These are phyloP conservation scores for Mastigias papua DNA, from an alignment of 30 jellyfish, hydroid and myxozoan species.

Conservation along the genomic window DNA sequence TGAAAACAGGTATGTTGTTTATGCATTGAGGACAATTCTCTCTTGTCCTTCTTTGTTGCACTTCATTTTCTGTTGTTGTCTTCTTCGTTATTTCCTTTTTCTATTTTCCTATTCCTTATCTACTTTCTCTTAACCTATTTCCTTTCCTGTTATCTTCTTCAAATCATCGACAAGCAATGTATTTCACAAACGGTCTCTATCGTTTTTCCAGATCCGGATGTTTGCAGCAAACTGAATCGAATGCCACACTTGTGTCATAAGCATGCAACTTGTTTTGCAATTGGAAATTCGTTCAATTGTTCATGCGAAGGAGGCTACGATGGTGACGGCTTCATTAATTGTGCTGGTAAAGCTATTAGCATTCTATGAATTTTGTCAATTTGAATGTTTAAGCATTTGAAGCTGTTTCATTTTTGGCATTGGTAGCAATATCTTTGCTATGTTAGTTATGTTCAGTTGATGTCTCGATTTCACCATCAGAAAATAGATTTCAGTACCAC, in stretches of 20 bases:
- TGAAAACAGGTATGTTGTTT: constrained; percentile 22
- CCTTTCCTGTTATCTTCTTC: not conserved
- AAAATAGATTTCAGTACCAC: too few relatives aligned
- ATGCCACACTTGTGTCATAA: constrained; percentile 28
- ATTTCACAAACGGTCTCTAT: not conserved
- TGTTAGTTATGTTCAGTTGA: too few relatives aligned
- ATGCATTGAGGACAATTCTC: too few relatives aligned
- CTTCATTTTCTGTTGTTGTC: too few relatives aligned
- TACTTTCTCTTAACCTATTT: too few relatives aligned
- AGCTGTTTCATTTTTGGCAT: not conserved
- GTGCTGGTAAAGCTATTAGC: constrained; percentile 14
- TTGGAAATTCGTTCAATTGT: constrained; percentile 5
- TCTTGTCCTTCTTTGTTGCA: too few relatives aligned
- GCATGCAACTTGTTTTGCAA: constrained; percentile 1
- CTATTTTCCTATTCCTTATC: too few relatives aligned
- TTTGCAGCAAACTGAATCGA: constrained; percentile 24
- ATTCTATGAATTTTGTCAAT: not conserved
- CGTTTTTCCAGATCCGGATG: constrained; percentile 8
- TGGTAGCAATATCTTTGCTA: too few relatives aligned
- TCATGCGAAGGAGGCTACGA: constrained; percentile 12
- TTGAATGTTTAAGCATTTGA: too few relatives aligned
- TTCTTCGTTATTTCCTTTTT: too few relatives aligned
- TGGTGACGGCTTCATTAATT: constrained; percentile 21
- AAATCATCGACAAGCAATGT: not conserved
- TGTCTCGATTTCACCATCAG: too few relatives aligned